Percentiles rank a stretch among this genome's conserved stretches.
Conservation (phyloP, 2,113 vertebrate genomes). For the Paradoxurus hermaphroditus region DNA sequence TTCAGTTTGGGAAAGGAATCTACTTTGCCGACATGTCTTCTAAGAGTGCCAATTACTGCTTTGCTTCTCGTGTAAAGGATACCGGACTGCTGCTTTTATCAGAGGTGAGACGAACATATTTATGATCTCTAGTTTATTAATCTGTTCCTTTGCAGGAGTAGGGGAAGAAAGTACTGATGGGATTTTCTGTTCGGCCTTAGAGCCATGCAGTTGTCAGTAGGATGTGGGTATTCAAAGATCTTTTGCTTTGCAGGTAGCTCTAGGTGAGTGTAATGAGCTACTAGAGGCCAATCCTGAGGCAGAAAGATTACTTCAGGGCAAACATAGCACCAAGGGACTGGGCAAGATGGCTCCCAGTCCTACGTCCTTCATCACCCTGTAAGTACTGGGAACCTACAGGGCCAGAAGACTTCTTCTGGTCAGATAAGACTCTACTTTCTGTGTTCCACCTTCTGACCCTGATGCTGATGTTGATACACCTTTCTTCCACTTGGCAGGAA, state of each 20-base stretch:
- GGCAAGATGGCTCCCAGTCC: constrained; percentile 88
- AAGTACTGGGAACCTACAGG: constrained; percentile 72
- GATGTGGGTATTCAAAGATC: neutral
- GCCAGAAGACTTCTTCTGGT: neutral
- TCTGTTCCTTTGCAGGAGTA: neutral
- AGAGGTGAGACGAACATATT: constrained; percentile 83
- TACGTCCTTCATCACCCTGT: constrained; percentile 82
- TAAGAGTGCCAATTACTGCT: constrained; percentile 96
- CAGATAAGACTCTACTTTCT: neutral
- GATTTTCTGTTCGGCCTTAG: constrained; percentile 2
- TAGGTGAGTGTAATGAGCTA: constrained; percentile 89
- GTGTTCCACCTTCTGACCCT: neutral
- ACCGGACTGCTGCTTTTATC: constrained; percentile 88
- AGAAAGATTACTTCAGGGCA: constrained; percentile 83
- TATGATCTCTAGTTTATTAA: neutral
- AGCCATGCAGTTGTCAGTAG: neutral
- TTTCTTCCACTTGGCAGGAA: constrained; percentile 79
- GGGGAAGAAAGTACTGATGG: neutral
- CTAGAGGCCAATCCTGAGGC: constrained; percentile 88
- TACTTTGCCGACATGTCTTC: constrained; percentile 97
- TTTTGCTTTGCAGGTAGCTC: constrained; percentile 86
- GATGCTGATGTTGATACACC: neutral
- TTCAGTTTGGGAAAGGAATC: constrained; percentile 94
- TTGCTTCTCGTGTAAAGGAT: constrained; percentile 84
- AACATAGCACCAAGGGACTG: constrained; percentile 92